Evolutionary conservation across 2,888 invertebrate species (phyloP).

Genomic region (Eudemis profundana): DNA sequence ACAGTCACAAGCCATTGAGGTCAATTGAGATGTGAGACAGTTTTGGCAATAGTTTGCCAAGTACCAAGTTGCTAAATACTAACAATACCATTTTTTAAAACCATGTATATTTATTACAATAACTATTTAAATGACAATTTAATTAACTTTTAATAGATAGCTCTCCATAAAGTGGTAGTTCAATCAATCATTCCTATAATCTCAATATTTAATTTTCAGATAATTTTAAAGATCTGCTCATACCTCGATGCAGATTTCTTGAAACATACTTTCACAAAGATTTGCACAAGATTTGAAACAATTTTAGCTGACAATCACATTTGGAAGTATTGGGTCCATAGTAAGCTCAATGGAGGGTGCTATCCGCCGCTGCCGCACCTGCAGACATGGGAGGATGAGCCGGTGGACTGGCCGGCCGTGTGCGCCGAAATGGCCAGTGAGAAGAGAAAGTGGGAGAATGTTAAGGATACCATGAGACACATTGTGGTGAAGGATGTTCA

Average conservation of each 20-base stretch:
- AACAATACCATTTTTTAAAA: too few relatives aligned
- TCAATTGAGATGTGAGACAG: neutral
- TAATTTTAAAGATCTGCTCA: constrained; percentile 86
- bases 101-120: too few relatives aligned
- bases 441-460: constrained; percentile 82
- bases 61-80: too few relatives aligned
- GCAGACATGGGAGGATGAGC: constrained; percentile 68
- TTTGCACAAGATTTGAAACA: constrained; percentile 83
- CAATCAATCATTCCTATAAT: too few relatives aligned
- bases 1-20: neutral
- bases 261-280: constrained; percentile 80
- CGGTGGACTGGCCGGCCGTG: constrained; percentile 83
- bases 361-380: constrained; percentile 74
- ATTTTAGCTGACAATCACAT: constrained; percentile 84
- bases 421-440: constrained; percentile 87
- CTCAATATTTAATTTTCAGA: constrained; percentile 68
- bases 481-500: constrained; percentile 82
- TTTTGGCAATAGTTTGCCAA: neutral
- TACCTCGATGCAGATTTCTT: constrained; percentile 84
- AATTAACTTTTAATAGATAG: too few relatives aligned
- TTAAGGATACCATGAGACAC: constrained; percentile 74
- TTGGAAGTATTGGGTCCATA: constrained; percentile 83
- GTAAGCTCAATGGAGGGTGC: constrained; percentile 66
- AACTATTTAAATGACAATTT: too few relatives aligned
- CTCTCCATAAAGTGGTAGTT: too few relatives aligned